Percentiles rank a stretch among this genome's conserved stretches.
These are phyloP conservation scores for Ascidia mentula DNA, from an alignment of 23 tunicate genomes.

Conservation along the genomic window DNA sequence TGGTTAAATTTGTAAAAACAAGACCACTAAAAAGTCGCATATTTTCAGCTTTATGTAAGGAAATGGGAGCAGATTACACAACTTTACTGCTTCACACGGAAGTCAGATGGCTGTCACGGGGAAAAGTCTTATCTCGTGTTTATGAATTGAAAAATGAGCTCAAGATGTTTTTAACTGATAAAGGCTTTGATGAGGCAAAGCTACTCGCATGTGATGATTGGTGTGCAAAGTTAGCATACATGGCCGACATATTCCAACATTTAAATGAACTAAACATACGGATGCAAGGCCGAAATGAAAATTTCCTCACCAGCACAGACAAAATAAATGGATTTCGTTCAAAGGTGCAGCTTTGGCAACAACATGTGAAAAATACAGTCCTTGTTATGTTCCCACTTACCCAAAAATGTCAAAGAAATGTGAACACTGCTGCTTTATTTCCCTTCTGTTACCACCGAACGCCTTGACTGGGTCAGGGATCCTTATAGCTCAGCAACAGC, in stretches of 20 bases:
- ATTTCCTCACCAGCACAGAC: slow-evolving; percentile 15
- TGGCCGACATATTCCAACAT: slow-evolving; percentile 9
- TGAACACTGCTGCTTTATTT: slow-evolving; percentile 21
- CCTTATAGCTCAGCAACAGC: slow-evolving; percentile 29
- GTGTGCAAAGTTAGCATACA: slow-evolving; percentile 20
- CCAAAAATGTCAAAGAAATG: slow-evolving; percentile 3
- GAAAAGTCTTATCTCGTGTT: not conserved
- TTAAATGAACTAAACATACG: slow-evolving; percentile 9
- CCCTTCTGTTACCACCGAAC: slow-evolving; percentile 16
- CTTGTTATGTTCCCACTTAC: slow-evolving; percentile 19
- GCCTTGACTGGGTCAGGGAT: slow-evolving; percentile 45
- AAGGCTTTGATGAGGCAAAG: too few species aligned
- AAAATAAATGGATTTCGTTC: slow-evolving; percentile 7
- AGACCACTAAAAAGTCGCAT: slow-evolving; percentile 32
- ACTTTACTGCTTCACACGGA: too few species aligned
- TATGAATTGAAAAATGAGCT: slow-evolving; percentile 12
- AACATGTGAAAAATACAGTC: slow-evolving; percentile 14
- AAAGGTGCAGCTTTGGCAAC: slow-evolving; percentile 23
- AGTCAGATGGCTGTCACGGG: not conserved
- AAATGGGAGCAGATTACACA: too few species aligned
- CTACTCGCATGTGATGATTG: slow-evolving; percentile 44
- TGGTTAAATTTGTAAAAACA: not conserved
- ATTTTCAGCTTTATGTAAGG: not conserved
- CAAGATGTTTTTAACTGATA: not conserved
- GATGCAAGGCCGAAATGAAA: slow-evolving; percentile 26